A percentile compares a stretch with the other conserved stretches of the same genome.
These are phyloP conservation scores for Otolemur crassicaudatus DNA, from an alignment of 2,797 vertebrate genomes.

Conservation along the genomic window DNA sequence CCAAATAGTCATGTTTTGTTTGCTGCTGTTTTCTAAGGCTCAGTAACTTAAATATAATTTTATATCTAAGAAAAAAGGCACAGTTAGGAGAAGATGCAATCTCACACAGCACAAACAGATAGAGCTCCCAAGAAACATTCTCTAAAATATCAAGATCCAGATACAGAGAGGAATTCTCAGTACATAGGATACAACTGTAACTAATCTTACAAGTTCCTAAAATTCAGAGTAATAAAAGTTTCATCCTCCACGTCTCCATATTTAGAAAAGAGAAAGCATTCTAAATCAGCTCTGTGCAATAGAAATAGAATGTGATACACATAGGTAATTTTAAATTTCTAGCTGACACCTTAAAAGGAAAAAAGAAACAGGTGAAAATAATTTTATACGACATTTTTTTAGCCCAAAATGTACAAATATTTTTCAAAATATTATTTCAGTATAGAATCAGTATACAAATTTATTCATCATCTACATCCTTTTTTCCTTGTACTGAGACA, in stretches of 20 bases:
- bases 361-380: background rate
- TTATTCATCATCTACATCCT: background rate
- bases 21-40: background rate
- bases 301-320: background rate
- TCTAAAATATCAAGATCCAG: background rate
- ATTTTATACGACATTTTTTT: conserved; percentile 6
- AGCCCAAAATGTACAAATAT: background rate
- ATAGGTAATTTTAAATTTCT: conserved; percentile 1
- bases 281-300: background rate
- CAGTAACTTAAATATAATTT: background rate
- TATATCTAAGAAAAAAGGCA: background rate
- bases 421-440: background rate
- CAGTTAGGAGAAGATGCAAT: background rate
- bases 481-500: background rate
- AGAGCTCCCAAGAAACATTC: background rate
- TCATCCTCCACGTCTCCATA: background rate
- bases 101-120: background rate
- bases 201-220: background rate
- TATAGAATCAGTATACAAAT: background rate
- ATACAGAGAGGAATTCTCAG: background rate
- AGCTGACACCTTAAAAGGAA: background rate
- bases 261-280: conserved; percentile 1
- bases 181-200: background rate
- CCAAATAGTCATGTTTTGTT: background rate
- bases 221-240: background rate